phyloP scores from a whole-genome alignment of 2,113 vertebrate genomes.

The Pachyramphus minor region DNA sequence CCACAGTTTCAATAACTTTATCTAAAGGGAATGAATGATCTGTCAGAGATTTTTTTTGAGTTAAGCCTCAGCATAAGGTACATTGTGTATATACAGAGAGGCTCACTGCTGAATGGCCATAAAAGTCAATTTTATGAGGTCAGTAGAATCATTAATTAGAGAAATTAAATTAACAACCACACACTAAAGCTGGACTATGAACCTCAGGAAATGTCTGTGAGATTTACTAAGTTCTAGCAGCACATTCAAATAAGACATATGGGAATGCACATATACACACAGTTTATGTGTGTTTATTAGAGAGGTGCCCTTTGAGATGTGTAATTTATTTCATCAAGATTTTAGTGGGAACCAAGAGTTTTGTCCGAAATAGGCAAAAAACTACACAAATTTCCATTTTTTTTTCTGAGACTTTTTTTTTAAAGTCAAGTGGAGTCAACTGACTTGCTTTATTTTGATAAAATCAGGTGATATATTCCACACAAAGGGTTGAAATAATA shows the following conservation, averaged over 20 bases:
- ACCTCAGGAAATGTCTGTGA: background rate
- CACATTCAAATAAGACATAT: background rate
- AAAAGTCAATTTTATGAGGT: background rate
- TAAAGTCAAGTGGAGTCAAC: background rate
- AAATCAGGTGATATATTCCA: conserved; percentile 35
- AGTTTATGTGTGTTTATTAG: background rate
- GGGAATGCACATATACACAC: background rate
- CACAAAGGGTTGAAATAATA: conserved; percentile 43
- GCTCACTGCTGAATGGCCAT: background rate
- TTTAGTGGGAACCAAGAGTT: background rate
- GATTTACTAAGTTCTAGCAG: background rate
- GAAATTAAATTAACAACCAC: background rate
- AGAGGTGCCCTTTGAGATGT: background rate
- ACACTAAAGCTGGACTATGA: background rate
- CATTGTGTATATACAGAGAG: background rate
- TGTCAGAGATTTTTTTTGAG: background rate
- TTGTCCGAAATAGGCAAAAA: background rate
- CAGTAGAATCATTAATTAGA: background rate
- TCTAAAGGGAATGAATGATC: background rate
- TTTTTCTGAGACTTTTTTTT: background rate
- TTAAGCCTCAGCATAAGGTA: background rate
- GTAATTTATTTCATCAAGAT: background rate
- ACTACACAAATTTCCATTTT: background rate
- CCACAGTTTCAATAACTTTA: background rate
- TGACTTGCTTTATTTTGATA: conserved; percentile 54